Base-by-base conservation (phyloP, 2,797 vertebrate species). In the Sebastes iracundus region DNA sequence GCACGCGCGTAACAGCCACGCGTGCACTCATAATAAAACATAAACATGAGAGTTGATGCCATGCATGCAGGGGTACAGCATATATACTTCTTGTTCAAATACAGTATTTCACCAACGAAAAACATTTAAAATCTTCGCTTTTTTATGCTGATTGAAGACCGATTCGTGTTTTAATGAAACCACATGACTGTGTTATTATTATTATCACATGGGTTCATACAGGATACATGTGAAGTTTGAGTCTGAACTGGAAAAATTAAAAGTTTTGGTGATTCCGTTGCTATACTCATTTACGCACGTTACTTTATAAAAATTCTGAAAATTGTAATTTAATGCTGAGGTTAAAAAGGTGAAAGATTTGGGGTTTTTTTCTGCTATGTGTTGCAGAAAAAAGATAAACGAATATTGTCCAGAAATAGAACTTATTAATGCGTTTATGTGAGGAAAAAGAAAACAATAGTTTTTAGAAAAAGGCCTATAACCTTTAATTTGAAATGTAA, bases 401-500 rank as follows among this genome's bases (percentile, higher is more conserved):
- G 16, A 2, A 38, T 18, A 23, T 22, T 25, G 13, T 5, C 10
- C 14, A 35, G 2, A 77, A 23, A 66, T 25, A 22, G 0, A 64
- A 66, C 6, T 23, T 55, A n/a, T 46, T 62, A 42, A 10, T 58
- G 11, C 6, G 10, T 67, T 77, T 75, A 25, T 77, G 10, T 60
- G 2, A 53, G 7, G 46, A 49, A 33, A 33, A 69, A n/a, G 49
- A 56, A 27, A n/a, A 10, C 6, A 18, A 28, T n/a, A 6, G 2
- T 6, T 18, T 18, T 38, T 16, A 7, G 6, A 11, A 77, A 42
- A 66, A 68, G 61, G 30, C 58, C 53, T 30, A 42, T 0, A 56
- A 60, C 68, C 22, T 80, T 85, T 75, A 64, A 65, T 83, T 66
- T 80, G 33, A 84, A 85, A 85, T 68, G 38, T 38, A 69, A 79